Evolutionary conservation across 2,113 vertebrate genomes (phyloP), one percentile per base, ranked within the genome.

Genomic region (Amblyopsis rosae): DNA sequence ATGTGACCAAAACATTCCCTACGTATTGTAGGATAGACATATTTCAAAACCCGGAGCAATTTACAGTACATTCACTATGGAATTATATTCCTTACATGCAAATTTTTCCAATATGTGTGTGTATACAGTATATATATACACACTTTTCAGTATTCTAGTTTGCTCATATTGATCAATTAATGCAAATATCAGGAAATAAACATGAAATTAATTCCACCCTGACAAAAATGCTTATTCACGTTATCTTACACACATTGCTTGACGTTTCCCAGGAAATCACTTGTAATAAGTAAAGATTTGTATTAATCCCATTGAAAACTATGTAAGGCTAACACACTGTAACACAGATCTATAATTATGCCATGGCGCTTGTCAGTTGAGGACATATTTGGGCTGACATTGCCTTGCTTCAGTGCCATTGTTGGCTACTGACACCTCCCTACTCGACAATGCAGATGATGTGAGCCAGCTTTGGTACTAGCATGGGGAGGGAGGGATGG

Each of bases 191-290:
- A 54, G 7, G 12, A 54, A 54, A 7, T 53, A 60, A 65, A 10
- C 17, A 12, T 65, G 62, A 59, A 68, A 67, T 45, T 17, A 62
- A 66, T 61, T 49, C 49, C 26, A 57, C 6, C 10, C 19, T 73
- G n/a, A 55, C 17, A 59, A 64, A 68, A 54, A 15, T 55, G 49
- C 49, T 26, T 26, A 26, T 26, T 26, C 26, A 26, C 26, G 26
- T 26, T 26, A 26, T 26, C 2, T 26, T 26, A 26, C 26, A 26
- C 26, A 26, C 6, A 51, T 4, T 12, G 49, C 46, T 73, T 35
- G 17, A 45, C 15, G 57, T 55, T 53, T 69, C 75, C 9, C 15
- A 53, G 51, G 51, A 12, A 53, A 53, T 2, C 12, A 12, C 48
- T 49, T 49, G 9, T 3, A 7, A 49, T 49, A 50, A 10, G 10